These are phyloP conservation scores for Chaetogeoica ovagalla DNA, from an alignment of 2,888 invertebrate genomes.

Conservation along the genomic window DNA sequence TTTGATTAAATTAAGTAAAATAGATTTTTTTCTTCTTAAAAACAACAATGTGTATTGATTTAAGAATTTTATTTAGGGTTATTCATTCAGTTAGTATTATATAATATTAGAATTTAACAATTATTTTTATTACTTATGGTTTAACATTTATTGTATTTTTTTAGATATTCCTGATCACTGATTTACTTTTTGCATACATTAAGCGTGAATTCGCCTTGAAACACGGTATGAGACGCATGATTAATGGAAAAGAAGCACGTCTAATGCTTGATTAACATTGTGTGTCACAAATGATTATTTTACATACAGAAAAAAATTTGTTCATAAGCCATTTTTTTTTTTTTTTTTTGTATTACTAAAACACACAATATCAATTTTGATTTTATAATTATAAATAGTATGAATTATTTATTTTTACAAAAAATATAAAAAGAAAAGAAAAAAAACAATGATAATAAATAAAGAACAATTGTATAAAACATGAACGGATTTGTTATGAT, in stretches of 20 bases:
- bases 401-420: constrained; percentile 36
- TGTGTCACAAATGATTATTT: constrained; percentile 14
- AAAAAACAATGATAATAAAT: neutral
- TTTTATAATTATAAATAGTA: constrained; percentile 25
- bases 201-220: constrained; percentile 86
- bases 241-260: constrained; percentile 76
- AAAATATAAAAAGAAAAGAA: no score
- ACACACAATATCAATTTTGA: constrained; percentile 11
- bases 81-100: no score
- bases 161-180: constrained; percentile 89
- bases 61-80: no score
- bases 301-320: neutral
- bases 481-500: constrained; percentile 16
- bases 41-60: no score
- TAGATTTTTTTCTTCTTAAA: no score
- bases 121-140: no score
- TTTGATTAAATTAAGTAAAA: no score
- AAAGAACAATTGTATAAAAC: constrained; percentile 18
- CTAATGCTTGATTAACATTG: constrained; percentile 68
- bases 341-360: neutral
- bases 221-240: constrained; percentile 75
- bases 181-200: constrained; percentile 88
- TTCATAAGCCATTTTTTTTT: neutral
- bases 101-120: no score
- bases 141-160: constrained; percentile 55